Conservation (phyloP, 1,140 invertebrate species). For the Scaptomyza hsui region DNA sequence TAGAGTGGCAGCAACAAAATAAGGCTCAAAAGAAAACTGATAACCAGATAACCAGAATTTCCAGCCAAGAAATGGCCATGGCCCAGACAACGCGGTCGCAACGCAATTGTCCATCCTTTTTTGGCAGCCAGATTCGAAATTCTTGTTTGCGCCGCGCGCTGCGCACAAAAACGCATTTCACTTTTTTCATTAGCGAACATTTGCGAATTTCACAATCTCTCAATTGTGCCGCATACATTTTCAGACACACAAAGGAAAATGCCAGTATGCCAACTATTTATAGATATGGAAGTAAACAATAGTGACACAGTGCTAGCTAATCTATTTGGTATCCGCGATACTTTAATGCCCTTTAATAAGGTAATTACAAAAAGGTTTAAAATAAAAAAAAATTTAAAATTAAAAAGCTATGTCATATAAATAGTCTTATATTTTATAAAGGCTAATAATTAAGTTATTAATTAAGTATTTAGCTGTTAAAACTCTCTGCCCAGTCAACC, state of each 20-base stretch:
- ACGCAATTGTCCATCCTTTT: slow-evolving; percentile 14
- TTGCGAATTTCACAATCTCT: slow-evolving; percentile 34
- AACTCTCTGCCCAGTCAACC: not conserved
- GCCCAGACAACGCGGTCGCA: slow-evolving; percentile 1
- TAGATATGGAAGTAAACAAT: not conserved
- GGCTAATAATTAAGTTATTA: no score
- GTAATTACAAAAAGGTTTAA: no score
- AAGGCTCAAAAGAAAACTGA: slow-evolving; percentile 37
- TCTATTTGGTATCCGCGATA: not conserved
- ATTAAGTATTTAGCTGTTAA: not conserved
- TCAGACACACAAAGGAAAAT: slow-evolving; percentile 4
- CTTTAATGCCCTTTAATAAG: not conserved
- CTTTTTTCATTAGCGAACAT: slow-evolving; percentile 32
- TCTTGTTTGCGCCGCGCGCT: slow-evolving; percentile 15
- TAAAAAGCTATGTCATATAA: no score
- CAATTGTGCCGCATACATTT: not conserved
- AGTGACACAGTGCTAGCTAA: not conserved
- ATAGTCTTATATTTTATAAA: no score
- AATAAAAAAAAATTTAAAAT: no score
- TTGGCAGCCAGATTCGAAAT: slow-evolving; percentile 19
- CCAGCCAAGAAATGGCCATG: slow-evolving; percentile 42
- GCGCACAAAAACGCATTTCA: slow-evolving; percentile 27
- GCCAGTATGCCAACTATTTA: not conserved
- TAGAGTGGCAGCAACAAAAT: slow-evolving; percentile 19
- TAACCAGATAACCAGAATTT: slow-evolving; percentile 70